A percentile compares a stretch with the other conserved stretches of the same genome.
These are phyloP conservation scores for Pelodytes ibericus DNA, from an alignment of 2,797 vertebrate genomes.

Conservation along the genomic window DNA sequence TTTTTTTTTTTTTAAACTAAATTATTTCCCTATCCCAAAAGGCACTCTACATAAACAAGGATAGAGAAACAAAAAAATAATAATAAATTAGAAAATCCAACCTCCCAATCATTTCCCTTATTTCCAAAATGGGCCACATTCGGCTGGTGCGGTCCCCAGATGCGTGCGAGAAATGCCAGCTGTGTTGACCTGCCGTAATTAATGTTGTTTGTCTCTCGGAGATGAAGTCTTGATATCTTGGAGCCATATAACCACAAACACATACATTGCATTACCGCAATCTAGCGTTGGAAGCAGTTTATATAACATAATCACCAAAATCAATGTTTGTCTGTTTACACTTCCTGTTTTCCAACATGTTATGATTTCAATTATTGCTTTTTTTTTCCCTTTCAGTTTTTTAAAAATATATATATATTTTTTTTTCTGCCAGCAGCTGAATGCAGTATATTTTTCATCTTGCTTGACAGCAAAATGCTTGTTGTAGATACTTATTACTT, in stretches of 20 bases:
- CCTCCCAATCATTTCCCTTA: conserved; percentile 1
- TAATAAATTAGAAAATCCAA: too few species aligned
- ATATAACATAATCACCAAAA: conserved; percentile 27
- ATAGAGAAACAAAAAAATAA: not conserved
- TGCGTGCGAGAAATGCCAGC: not conserved
- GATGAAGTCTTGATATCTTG: not conserved
- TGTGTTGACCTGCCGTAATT: conserved; percentile 7
- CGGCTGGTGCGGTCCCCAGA: not conserved
- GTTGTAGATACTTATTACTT: not conserved
- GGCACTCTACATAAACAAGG: not conserved
- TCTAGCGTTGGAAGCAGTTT: conserved; percentile 4
- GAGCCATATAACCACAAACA: conserved; percentile 7
- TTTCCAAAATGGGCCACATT: not conserved
- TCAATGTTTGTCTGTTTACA: conserved; percentile 28
- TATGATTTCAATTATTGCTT: conserved; percentile 21
- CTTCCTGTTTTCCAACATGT: conserved; percentile 21
- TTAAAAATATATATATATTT: not conserved
- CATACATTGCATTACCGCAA: not conserved
- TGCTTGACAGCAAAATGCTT: not conserved
- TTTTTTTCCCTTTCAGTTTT: not conserved
- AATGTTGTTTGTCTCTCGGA: conserved; percentile 11
- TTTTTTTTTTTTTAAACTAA: not conserved
- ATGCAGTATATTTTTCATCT: not conserved
- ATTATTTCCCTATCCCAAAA: not conserved
- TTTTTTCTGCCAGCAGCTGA: not conserved